Percentiles rank a stretch among this genome's conserved stretches.
These are phyloP conservation scores for Chelonia mydas DNA, from an alignment of 2,797 vertebrate genomes.

Conservation along the genomic window DNA sequence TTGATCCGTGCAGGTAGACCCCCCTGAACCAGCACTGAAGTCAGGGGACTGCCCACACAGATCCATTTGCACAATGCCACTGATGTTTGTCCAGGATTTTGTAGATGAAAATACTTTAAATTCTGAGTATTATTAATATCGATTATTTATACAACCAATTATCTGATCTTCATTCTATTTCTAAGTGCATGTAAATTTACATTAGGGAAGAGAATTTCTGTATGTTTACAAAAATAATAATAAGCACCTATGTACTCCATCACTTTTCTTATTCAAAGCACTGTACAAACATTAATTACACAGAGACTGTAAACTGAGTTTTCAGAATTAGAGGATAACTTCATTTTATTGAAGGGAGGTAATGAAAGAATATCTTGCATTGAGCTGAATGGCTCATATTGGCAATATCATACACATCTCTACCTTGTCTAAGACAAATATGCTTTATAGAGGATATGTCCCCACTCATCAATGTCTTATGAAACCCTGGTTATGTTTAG, in stretches of 20 bases:
- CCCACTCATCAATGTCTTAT: conserved; percentile 30
- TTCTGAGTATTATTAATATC: neutral
- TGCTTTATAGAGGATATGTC: conserved; percentile 15
- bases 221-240: neutral
- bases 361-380: neutral
- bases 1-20: neutral
- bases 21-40: neutral
- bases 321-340: neutral
- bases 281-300: neutral
- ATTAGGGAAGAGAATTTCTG: neutral
- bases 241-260: neutral
- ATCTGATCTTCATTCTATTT: neutral
- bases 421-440: conserved; percentile 45
- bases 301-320: neutral
- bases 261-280: neutral
- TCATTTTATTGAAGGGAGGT: conserved; percentile 6
- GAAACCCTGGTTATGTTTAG: conserved; percentile 55
- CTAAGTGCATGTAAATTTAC: neutral
- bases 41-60: neutral
- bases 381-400: neutral
- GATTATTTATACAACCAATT: conserved; percentile 13
- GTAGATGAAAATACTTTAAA: fast-evolving
- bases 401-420: neutral
- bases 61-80: neutral
- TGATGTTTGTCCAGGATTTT: neutral